Percentiles rank a stretch among this genome's conserved stretches.
Conservation (phyloP, 2,113 vertebrate genomes). For the Eurystomus gularis region DNA sequence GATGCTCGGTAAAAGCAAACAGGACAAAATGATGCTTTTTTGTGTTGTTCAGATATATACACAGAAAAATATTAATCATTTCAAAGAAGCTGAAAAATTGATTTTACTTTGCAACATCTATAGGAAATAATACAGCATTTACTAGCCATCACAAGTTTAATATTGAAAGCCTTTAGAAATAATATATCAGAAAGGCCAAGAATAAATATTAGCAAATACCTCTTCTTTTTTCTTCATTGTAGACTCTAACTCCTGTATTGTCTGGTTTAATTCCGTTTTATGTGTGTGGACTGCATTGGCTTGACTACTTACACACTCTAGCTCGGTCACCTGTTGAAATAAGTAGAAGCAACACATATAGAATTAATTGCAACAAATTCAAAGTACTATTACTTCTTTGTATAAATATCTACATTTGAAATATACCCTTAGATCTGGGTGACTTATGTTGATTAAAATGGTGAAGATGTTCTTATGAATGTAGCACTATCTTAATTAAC, state of each 20-base stretch:
- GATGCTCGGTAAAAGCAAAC: not conserved
- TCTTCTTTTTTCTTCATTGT: conserved; percentile 92
- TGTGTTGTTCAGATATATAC: not conserved
- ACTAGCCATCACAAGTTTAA: not conserved
- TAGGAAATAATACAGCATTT: not conserved
- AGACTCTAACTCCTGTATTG: conserved; percentile 93
- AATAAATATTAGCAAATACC: conserved; percentile 72
- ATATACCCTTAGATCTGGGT: not conserved
- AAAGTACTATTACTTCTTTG: not conserved
- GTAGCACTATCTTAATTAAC: too few species aligned
- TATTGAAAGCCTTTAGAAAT: not conserved
- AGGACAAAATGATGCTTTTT: not conserved
- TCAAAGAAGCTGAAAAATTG: not conserved
- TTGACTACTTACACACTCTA: conserved; percentile 96
- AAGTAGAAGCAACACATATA: not conserved
- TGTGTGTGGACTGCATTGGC: conserved; percentile 94
- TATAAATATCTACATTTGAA: not conserved
- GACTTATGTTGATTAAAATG: not conserved
- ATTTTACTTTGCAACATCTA: not conserved
- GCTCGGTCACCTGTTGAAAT: conserved; percentile 89
- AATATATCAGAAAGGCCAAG: not conserved
- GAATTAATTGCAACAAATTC: not conserved
- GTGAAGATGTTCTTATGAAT: not conserved
- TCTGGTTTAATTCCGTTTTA: conserved; percentile 96
- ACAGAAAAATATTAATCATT: not conserved